phyloP scores from a whole-genome alignment of 2,888 invertebrate species.

The Zaprionus bogoriensis region DNA sequence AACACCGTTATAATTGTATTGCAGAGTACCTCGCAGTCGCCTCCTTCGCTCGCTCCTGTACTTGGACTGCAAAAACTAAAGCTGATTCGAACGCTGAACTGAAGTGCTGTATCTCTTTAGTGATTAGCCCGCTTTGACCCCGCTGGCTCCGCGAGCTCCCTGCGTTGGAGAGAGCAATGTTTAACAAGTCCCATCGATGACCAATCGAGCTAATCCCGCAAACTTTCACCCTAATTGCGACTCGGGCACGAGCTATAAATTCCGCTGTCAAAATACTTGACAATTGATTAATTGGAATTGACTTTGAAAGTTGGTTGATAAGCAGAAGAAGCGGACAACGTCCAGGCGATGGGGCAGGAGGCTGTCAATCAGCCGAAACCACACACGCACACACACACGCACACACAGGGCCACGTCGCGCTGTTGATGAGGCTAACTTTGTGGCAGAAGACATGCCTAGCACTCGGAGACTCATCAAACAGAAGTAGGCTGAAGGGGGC shows the following conservation, averaged over 20 bases:
- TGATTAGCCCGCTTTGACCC: neutral
- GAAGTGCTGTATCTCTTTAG: neutral
- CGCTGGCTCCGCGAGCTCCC: neutral
- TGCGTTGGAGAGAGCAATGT: neutral
- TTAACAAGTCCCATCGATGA: neutral
- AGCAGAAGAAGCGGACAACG: constrained; percentile 24
- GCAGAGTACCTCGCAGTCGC: too few relatives aligned
- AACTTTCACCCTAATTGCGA: constrained; percentile 31
- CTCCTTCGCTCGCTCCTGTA: too few relatives aligned
- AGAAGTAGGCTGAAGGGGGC: constrained; percentile 20
- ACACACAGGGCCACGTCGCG: constrained; percentile 52
- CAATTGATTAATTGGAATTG: constrained; percentile 78
- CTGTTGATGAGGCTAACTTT: constrained; percentile 75
- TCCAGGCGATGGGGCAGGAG: neutral
- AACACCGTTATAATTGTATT: too few relatives aligned
- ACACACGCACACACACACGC: constrained; percentile 19
- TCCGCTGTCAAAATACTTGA: constrained; percentile 75
- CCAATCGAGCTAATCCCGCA: constrained; percentile 24
- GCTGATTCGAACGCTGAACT: too few relatives aligned
- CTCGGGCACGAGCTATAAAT: constrained; percentile 67
- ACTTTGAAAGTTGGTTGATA: constrained; percentile 69
- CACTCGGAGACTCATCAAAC: constrained; percentile 52
- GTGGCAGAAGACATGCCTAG: constrained; percentile 46
- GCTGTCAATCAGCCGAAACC: constrained; percentile 66
- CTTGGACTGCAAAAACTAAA: neutral